Evolutionary conservation across 2,888 invertebrate genomes (phyloP), one percentile per base, ranked within the genome.

Genomic region (Catocala fraxini): DNA sequence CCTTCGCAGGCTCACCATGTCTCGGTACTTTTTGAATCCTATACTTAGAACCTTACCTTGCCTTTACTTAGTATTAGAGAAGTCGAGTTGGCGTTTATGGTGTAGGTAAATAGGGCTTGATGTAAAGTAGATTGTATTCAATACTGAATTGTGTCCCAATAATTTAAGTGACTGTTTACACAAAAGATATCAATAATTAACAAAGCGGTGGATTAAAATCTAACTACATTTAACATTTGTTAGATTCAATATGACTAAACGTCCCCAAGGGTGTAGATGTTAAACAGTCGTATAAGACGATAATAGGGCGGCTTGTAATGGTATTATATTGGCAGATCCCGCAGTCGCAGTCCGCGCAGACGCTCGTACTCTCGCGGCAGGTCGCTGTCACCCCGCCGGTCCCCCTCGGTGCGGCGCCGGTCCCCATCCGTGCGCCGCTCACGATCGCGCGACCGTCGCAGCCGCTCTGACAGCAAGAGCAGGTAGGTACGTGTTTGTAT

Each of bases 11-110:
- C 93, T 89, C 93, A 92, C 87, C 92, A 91, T 88, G 85, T 91
- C 86, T 93, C 91, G 93, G 93, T 94, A 94, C 91, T 91, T 88
- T 93, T 93, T 93, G 76, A 89, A 92, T 92, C 92, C 93, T 93
- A 88, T 93, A 89, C 84, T 93, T 92, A 92, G 91, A 90, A 88
- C 89, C 90, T 90, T 92, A 87, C 88, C 90, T 89, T 79, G 74
- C 82, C 80, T 86, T 86, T 82, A 68, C 81, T 86, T 89, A 89
- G 86, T 77, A 83, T 82, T 88, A 89, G 84, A 79, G 56, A 73
- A 69, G 75, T 81, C 76, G 77, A 80, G 82, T 86, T 87, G 88
- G 85, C 80, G 80, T 81, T 74, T 75, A 77, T 82, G 81, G 83
- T 78, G 74, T 82, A 76, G 76, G 75, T 76, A 75, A 69, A 65